A percentile compares a stretch with the other conserved stretches of the same genome.
Evolutionary conservation across 2,797 vertebrate species (phyloP).

Genomic region (Lemur catta): DNA sequence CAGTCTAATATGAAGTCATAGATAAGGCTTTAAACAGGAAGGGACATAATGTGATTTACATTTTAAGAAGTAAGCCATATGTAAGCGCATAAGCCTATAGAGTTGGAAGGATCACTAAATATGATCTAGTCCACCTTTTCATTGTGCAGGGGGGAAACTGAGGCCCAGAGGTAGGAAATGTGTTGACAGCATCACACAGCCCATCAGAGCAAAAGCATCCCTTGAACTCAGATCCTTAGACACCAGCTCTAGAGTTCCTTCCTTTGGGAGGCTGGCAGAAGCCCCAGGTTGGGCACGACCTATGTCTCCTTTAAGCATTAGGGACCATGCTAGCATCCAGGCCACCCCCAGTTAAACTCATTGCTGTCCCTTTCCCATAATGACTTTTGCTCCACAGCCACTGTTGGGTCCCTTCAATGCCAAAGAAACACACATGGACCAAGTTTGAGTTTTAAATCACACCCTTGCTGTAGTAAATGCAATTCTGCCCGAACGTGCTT

Average conservation of each 20-base stretch:
- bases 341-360: not conserved
- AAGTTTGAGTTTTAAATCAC: not conserved
- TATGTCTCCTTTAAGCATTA: not conserved
- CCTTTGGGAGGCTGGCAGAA: not conserved
- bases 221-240: not conserved
- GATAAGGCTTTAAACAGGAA: not conserved
- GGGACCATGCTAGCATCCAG: rapidly evolving
- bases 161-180: not conserved
- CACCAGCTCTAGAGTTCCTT: not conserved
- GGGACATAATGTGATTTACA: not conserved
- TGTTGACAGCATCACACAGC: not conserved
- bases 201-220: not conserved
- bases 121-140: not conserved
- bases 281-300: not conserved
- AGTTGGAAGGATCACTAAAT: not conserved
- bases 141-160: not conserved
- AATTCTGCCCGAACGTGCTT: not conserved
- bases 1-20: not conserved
- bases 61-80: not conserved
- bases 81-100: not conserved
- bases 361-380: not conserved
- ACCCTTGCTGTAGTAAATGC: not conserved
- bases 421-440: not conserved
- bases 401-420: not conserved
- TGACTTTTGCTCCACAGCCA: not conserved